phyloP scores from a whole-genome alignment of 2,888 invertebrate species.

The Zeuzera pyrina region DNA sequence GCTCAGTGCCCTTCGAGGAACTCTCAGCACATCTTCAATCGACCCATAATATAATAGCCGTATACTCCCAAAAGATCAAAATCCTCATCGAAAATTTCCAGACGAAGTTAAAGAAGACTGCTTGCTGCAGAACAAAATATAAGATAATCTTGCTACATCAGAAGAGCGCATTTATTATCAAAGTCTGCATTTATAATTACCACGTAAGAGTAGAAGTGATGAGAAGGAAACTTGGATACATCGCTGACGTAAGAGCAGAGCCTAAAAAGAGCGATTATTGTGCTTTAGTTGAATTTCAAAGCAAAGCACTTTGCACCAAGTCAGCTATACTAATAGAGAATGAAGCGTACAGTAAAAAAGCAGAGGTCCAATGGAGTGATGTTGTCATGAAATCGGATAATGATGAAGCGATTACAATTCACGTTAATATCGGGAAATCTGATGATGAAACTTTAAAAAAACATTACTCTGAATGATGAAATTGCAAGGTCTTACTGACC shows the following conservation, averaged over 20 bases:
- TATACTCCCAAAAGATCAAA: conserved; percentile 64
- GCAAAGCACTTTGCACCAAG: conserved; percentile 56
- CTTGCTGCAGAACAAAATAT: conserved; percentile 63
- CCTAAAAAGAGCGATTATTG: conserved; percentile 59
- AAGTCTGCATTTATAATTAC: conserved; percentile 66
- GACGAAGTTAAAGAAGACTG: conserved; percentile 60
- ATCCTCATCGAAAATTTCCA: conserved; percentile 67
- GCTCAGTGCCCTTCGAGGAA: conserved; percentile 55
- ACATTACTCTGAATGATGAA: no score
- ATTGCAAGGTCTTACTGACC: no score
- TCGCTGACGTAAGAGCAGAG: conserved; percentile 50
- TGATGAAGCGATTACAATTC: conserved; percentile 63
- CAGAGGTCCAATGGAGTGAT: conserved; percentile 64
- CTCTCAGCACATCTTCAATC: conserved; percentile 51
- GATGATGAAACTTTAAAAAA: no score
- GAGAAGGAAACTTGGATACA: conserved; percentile 57
- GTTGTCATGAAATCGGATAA: conserved; percentile 56
- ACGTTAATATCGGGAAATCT: conserved; percentile 61
- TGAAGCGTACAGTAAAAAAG: conserved; percentile 61
- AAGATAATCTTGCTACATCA: conserved; percentile 59
- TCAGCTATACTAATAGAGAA: conserved; percentile 61
- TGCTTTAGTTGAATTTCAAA: conserved; percentile 62
- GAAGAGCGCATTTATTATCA: conserved; percentile 64
- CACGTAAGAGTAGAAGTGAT: conserved; percentile 62
- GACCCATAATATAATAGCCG: conserved; percentile 58